These are phyloP conservation scores for Nibea coibor DNA, from an alignment of 2,113 vertebrate genomes.

Conservation along the genomic window DNA sequence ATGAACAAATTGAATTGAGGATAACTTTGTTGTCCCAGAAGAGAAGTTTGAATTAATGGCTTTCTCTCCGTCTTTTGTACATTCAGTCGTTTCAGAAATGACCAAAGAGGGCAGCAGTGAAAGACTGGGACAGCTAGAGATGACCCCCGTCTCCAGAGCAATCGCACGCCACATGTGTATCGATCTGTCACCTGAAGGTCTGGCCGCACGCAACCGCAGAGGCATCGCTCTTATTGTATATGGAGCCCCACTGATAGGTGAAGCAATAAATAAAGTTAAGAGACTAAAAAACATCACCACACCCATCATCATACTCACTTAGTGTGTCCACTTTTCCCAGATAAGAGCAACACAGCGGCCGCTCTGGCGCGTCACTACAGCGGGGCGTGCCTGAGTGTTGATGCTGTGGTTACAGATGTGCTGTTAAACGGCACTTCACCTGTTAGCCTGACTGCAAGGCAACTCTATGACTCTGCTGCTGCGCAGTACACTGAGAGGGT, in stretches of 20 bases:
- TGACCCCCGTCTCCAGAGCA: conserved; percentile 82
- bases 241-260: conserved; percentile 89
- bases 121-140: conserved; percentile 76
- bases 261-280: background rate
- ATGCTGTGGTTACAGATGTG: conserved; percentile 86
- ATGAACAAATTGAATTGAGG: no score
- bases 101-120: conserved; percentile 31
- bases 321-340: conserved; percentile 69
- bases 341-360: conserved; percentile 78
- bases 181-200: conserved; percentile 77
- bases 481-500: conserved; percentile 72
- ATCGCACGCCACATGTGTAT: conserved; percentile 82
- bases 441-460: conserved; percentile 77
- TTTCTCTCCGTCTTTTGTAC: background rate
- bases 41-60: background rate
- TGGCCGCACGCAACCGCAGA: conserved; percentile 67
- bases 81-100: conserved; percentile 61
- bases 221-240: conserved; percentile 89
- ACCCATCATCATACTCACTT: background rate
- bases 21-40: background rate
- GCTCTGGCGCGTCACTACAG: conserved; percentile 84
- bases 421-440: conserved; percentile 74
- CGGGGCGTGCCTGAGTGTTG: conserved; percentile 81
- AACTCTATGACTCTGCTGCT: conserved; percentile 83
- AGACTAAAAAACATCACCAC: background rate